Evolutionary conservation across 2,888 invertebrate species (phyloP).

Genomic region (Melieria omissa): DNA sequence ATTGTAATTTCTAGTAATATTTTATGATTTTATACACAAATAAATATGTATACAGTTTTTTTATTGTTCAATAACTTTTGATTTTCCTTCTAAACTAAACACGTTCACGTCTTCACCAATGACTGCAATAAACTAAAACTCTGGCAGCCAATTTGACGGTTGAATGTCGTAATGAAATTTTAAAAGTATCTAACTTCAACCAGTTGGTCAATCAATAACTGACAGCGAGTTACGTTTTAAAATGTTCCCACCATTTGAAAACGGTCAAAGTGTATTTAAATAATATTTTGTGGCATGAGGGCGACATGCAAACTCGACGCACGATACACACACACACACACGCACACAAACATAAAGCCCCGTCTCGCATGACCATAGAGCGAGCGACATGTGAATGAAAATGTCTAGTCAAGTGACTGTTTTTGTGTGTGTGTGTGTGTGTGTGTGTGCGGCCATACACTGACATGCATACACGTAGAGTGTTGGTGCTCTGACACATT

Average conservation of each 20-base stretch:
- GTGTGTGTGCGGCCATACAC: not conserved
- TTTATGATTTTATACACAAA: too few species aligned
- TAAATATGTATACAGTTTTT: too few species aligned
- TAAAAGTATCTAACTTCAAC: not conserved
- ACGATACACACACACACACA: not conserved
- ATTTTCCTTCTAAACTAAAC: too few species aligned
- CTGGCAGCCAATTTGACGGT: not conserved
- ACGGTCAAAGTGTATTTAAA: too few species aligned
- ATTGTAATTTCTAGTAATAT: too few species aligned
- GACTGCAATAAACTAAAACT: too few species aligned
- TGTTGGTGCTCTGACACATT: not conserved
- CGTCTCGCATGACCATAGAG: not conserved
- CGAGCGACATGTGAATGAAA: too few species aligned
- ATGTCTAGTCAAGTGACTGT: not conserved
- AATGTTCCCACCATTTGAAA: conserved; percentile 57
- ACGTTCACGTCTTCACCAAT: too few species aligned
- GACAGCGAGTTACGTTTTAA: conserved; percentile 49
- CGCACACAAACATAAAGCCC: not conserved
- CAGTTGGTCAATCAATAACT: conserved; percentile 56
- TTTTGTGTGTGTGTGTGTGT: not conserved
- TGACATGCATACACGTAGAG: too few species aligned
- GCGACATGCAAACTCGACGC: not conserved
- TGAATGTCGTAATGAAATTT: not conserved
- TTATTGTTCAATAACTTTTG: too few species aligned
- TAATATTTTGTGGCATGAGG: conserved; percentile 8